A percentile compares a stretch with the other conserved stretches of the same genome.
Evolutionary conservation across 1,140 invertebrate genomes (phyloP).

Genomic region (Calycopis cecrops): DNA sequence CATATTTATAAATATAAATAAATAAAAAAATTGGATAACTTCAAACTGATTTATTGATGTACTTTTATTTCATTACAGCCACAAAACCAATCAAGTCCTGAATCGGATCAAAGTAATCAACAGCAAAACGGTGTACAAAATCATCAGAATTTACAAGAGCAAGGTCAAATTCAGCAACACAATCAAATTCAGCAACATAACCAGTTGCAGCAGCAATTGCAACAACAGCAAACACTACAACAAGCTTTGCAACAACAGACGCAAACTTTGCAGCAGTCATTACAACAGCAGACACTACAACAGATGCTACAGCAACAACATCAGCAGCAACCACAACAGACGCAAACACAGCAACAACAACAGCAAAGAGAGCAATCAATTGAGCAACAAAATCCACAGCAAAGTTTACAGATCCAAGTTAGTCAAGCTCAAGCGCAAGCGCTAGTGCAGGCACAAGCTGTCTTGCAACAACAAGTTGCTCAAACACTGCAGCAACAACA

Average conservation of each 20-base stretch:
- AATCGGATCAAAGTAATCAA: slow-evolving; percentile 55
- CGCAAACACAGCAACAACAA: slow-evolving; percentile 26
- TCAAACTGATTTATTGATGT: background rate
- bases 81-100: slow-evolving; percentile 70
- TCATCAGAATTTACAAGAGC: slow-evolving; percentile 60
- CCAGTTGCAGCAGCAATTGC: slow-evolving; percentile 49
- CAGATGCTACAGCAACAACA: slow-evolving; percentile 62
- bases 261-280: slow-evolving; percentile 60
- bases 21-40: too few species aligned
- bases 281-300: slow-evolving; percentile 48
- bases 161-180: slow-evolving; percentile 56
- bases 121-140: slow-evolving; percentile 60
- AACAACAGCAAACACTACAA: slow-evolving; percentile 44
- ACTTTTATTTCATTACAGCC: slow-evolving; percentile 65
- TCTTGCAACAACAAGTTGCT: slow-evolving; percentile 60
- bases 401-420: slow-evolving; percentile 51
- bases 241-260: slow-evolving; percentile 39
- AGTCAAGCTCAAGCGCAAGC: slow-evolving; percentile 63
- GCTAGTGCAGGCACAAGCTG: slow-evolving; percentile 58
- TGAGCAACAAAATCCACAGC: slow-evolving; percentile 52
- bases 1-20: too few species aligned
- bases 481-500: slow-evolving; percentile 64
- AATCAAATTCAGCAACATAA: slow-evolving; percentile 50
- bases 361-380: slow-evolving; percentile 49
- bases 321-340: slow-evolving; percentile 56